Base-by-base conservation (phyloP, 2,113 vertebrate genomes). In the Cavia porcellus region DNA sequence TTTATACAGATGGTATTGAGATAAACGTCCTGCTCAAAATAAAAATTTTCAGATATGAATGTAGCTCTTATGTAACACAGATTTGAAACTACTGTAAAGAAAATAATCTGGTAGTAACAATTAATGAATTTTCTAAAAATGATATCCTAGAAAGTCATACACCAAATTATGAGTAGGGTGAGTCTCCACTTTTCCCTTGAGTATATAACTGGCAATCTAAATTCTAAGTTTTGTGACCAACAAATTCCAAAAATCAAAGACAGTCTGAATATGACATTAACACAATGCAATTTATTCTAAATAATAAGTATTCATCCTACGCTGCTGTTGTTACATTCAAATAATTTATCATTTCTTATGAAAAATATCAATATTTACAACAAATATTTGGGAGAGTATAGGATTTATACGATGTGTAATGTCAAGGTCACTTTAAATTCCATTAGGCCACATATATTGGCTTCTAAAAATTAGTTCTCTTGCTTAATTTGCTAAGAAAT, bases 181-280 rank as follows among this genome's bases (percentile, higher is more conserved):
- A 68, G 22, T 12, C 28, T 86, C 12, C 5, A 20, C 35, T 90
- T 74, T 89, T 90, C 52, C 1, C 81, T 82, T 32, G 72, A 42
- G 52, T 45, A 85, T 61, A 68, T 59, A 86, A 89, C 15, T 92
- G 74, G 86, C 79, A 96, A 72, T 6, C 45, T 86, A 72, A 92
- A 38, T 28, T 66, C 25, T 86, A 62, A 90, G 86, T 5, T 7
- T n/a, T 59, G 35, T 91, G 59, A 85, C 55, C 45, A 30, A 66
- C 88, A 81, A 93, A 94, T 94, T 88, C 70, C 28, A 91, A 92
- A 35, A 84, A 94, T 83, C 50, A 90, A 90, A 79, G 62, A 80
- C 62, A 90, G 66, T 89, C 61, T 83, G 74, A 91, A 55, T 82
- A 80, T 80, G 74, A 66, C 52, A 91, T 82, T 66, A 47, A 28